Base-by-base conservation (phyloP, 2,888 invertebrate species). In the Volucella inanis region DNA sequence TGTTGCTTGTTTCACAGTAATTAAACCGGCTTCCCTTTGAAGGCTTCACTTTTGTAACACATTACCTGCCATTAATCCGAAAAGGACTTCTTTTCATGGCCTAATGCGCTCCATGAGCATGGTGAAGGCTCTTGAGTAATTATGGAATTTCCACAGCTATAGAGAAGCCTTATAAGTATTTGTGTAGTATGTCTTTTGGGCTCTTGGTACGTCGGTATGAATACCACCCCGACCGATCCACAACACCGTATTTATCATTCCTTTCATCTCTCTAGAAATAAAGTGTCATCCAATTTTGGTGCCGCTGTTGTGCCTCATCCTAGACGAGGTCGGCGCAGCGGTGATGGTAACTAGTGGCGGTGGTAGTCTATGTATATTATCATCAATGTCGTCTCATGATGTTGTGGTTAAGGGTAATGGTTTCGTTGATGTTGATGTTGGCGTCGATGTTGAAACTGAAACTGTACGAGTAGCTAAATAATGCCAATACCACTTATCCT, bases 1-100 rank as follows among this genome's bases (percentile, higher is more conserved):
- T 76, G 81, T 75, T 75, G 75, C 81, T 81, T 70, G 75, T 81
- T 81, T 81, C 76, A 76, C 81, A 81, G 76, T 81, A 81, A 81
- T 76, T 76, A 81, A 76, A 76, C 81, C 55, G 50, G 50, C 15
- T 43, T 68, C 64, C 70, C 57, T 81, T 80, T 80, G 80, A 80
- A 64, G 41, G 52, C 41, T 49, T 64, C 71, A 18, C 49, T 22
- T 62, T 68, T 18, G 54, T 62, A 75, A 70, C 70, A 81, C 81
- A 70, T 75, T 75, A 75, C 81, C 81, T 81, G 81, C 70, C 64
- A 81, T 81, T 81, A 81, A 81, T 70, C 80, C 64, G 47, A 70
- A 81, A 75, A 76, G 81, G 81, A 70, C 68, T 64, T 76, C 75
- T 81, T 70, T 81, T 75, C 75, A 70, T 76, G 70, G 62, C 64